Evolutionary conservation across 2,797 vertebrate genomes (phyloP).

Genomic region (Sebastes oblongus): DNA sequence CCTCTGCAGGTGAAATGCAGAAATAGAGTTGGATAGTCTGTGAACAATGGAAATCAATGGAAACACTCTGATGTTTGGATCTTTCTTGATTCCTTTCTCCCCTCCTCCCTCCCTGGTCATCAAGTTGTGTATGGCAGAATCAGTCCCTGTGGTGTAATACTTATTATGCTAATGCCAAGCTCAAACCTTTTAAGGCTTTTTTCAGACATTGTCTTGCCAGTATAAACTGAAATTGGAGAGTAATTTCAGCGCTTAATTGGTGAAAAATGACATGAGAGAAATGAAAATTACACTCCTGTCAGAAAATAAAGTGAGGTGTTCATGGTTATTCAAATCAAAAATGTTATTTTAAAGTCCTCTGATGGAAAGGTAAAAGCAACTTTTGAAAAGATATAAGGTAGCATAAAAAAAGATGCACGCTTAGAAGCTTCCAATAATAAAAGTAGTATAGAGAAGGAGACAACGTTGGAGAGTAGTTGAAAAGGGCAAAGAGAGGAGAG

Average conservation of each 20-base stretch:
- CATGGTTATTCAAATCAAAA: background rate
- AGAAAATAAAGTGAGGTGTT: background rate
- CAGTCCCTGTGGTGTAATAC: background rate
- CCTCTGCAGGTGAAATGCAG: background rate
- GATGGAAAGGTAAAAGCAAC: background rate
- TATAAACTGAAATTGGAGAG: background rate
- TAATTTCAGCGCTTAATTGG: background rate
- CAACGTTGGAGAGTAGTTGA: background rate
- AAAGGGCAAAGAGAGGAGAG: conserved; percentile 9
- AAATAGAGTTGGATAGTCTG: background rate
- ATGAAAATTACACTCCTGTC: conserved; percentile 8
- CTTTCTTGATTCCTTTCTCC: background rate
- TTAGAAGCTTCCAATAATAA: background rate
- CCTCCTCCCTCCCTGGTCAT: background rate
- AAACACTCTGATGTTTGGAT: background rate
- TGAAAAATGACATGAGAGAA: conserved; percentile 2
- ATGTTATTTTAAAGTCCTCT: background rate
- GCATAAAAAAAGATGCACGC: background rate
- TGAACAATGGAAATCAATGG: background rate
- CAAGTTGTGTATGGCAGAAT: background rate
- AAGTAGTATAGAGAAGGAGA: background rate
- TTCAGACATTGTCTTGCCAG: background rate
- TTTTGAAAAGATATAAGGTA: background rate
- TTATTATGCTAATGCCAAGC: background rate
- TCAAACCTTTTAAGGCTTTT: background rate